A percentile compares a stretch with the other conserved stretches of the same genome.
These are phyloP conservation scores for Atta colombica DNA, from an alignment of 1,140 invertebrate species.

Conservation along the genomic window DNA sequence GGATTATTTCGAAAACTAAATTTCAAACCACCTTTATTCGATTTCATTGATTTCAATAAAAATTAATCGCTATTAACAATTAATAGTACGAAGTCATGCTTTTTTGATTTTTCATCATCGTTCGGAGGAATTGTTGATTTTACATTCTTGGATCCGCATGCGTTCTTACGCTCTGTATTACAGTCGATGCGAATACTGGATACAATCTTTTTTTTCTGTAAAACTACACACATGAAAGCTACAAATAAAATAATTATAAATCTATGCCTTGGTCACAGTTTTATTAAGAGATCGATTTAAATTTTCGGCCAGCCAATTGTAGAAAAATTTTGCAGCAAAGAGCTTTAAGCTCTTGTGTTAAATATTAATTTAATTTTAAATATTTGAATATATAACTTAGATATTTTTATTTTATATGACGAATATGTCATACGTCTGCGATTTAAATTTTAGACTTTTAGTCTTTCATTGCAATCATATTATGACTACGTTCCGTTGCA, in stretches of 20 bases:
- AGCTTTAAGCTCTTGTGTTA: slow-evolving; percentile 1
- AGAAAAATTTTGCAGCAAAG: neutral
- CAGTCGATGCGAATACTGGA: slow-evolving; percentile 80
- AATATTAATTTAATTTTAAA: slow-evolving; percentile 22
- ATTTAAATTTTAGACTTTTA: neutral
- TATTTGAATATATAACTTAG: neutral
- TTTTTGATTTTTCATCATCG: slow-evolving; percentile 63
- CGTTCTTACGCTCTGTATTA: slow-evolving; percentile 83
- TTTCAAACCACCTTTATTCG: slow-evolving; percentile 41
- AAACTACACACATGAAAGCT: slow-evolving; percentile 84
- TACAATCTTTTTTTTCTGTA: slow-evolving; percentile 85
- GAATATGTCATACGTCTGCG: neutral
- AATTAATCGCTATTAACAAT: slow-evolving; percentile 49
- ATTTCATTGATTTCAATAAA: slow-evolving; percentile 49
- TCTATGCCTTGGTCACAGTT: slow-evolving; percentile 72
- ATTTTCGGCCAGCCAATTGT: neutral
- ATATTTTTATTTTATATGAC: slow-evolving; percentile 19
- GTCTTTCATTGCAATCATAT: neutral
- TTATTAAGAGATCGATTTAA: slow-evolving; percentile 25
- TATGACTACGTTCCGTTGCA: too few relatives aligned
- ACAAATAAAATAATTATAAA: slow-evolving; percentile 85
- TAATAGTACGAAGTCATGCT: slow-evolving; percentile 56
- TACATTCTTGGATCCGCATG: slow-evolving; percentile 81
- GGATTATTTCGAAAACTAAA: slow-evolving; percentile 59
- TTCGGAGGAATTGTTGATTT: slow-evolving; percentile 67